Evolutionary conservation across 2,888 invertebrate species (phyloP).

Genomic region (Luffia ferchaultella): DNA sequence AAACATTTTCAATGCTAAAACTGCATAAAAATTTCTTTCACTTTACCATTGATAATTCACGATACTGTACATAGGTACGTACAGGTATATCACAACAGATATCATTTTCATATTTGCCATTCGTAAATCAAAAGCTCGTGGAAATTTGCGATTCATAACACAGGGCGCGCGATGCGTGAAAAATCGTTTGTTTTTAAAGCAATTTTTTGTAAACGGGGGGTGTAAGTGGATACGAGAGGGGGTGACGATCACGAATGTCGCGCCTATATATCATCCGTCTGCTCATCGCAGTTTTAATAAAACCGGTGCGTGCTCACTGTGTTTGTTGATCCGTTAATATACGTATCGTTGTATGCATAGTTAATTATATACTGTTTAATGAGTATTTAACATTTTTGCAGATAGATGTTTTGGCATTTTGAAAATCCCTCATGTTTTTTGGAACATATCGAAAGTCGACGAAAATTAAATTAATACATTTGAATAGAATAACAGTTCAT

Average conservation of each 20-base stretch:
- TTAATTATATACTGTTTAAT: too few relatives aligned
- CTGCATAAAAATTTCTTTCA: too few relatives aligned
- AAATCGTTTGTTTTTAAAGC: slow-evolving; percentile 52
- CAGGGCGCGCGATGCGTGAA: slow-evolving; percentile 42
- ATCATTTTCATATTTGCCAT: slow-evolving; percentile 23
- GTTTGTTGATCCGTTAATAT: too few relatives aligned
- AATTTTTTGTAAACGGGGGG: slow-evolving; percentile 24
- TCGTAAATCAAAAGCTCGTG: slow-evolving; percentile 47
- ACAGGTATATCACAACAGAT: neutral
- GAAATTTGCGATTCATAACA: slow-evolving; percentile 25
- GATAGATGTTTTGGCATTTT: neutral
- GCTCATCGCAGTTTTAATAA: slow-evolving; percentile 59
- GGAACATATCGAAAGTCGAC: too few relatives aligned
- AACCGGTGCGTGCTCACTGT: slow-evolving; percentile 22
- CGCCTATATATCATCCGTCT: slow-evolving; percentile 41
- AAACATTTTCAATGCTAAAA: too few relatives aligned
- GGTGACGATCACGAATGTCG: slow-evolving; percentile 9
- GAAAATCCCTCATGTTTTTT: too few relatives aligned
- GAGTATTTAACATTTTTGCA: too few relatives aligned
- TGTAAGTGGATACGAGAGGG: neutral
- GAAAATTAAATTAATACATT: too few relatives aligned
- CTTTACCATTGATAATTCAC: too few relatives aligned
- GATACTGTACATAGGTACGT: too few relatives aligned
- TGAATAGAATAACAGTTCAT: too few relatives aligned
- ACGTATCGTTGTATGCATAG: too few relatives aligned